Percentiles rank a stretch among this genome's conserved stretches.
These are phyloP conservation scores for Strigops habroptila DNA, from an alignment of 2,113 vertebrate species.

Conservation along the genomic window DNA sequence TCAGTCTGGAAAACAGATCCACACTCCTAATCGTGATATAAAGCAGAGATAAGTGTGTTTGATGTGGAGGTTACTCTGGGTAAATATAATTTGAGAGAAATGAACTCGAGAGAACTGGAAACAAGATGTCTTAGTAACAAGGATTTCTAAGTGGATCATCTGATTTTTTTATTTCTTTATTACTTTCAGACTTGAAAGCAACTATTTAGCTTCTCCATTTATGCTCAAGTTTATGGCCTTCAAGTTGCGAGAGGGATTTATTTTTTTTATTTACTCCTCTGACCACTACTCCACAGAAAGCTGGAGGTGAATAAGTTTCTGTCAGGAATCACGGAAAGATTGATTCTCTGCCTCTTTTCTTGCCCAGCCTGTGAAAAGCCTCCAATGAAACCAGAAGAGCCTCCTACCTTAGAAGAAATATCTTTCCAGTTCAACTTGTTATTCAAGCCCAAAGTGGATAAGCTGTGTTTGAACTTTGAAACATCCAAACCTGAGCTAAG, in stretches of 20 bases:
- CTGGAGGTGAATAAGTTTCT: background rate
- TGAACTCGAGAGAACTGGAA: constrained; percentile 17
- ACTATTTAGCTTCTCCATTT: background rate
- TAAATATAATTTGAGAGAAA: constrained; percentile 28
- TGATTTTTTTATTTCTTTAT: background rate
- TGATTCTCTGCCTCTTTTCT: background rate
- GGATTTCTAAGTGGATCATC: background rate
- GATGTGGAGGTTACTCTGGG: constrained; percentile 51
- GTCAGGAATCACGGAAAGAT: background rate
- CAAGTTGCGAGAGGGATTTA: background rate
- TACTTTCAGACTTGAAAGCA: background rate
- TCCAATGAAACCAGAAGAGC: background rate
- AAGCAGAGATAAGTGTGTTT: constrained; percentile 68
- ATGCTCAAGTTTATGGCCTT: background rate
- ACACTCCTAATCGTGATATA: constrained; percentile 73
- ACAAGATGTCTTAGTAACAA: background rate
- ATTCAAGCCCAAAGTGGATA: constrained; percentile 18
- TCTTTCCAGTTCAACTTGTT: constrained; percentile 4
- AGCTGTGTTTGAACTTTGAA: constrained; percentile 38
- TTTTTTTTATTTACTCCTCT: background rate
- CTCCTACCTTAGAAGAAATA: background rate
- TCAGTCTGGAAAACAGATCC: constrained; percentile 79
- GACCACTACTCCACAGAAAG: background rate
- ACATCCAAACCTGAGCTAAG: constrained; percentile 23
- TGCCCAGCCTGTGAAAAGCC: background rate